Evolutionary conservation across 1,140 invertebrate species (phyloP), one percentile per base, ranked within the genome.

Genomic region (Panulirus ornatus): DNA sequence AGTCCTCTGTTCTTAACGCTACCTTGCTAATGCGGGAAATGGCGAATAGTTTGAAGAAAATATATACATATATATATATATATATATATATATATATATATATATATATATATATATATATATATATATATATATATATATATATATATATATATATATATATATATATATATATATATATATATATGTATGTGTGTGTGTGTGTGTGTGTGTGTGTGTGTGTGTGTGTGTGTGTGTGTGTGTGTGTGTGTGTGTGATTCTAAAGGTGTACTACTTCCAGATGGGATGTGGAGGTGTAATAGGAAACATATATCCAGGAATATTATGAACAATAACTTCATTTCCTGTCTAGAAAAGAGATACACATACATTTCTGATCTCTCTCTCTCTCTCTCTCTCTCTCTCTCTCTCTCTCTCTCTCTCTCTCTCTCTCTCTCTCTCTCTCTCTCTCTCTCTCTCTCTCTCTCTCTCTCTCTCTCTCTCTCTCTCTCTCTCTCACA

Each of bases 121-220:
- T 75, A 16, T 75, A 16, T 75, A 16, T 75, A 16, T 75, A 16
- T 75, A 16, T 75, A 16, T 38, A 75, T 16, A 36, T 3, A 9
- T 75, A 75, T 30, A 75, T 38, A 75, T 75, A 75, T 38, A 75
- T 75, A 75, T 75, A 75, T 75, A 30, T 75, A 75, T 75, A 75
- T 75, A 75, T 75, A 75, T 75, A 75, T 75, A 75, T 75, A 75
- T 75, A 75, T 75, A 75, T 75, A 75, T 75, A 75, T 75, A 75
- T 75, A 75, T 75, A 75, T 75, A 75, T 75, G 34, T 75, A 75
- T 75, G 34, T 75, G 34, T 75, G 34, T 75, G 34, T 75, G 34
- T 75, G 34, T 75, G 36, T 75, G 36, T 75, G 36, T 75, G 36
- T 75, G 36, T 75, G 36, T 75, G 36, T 75, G 36, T 75, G 36